Percentiles rank a stretch among this genome's conserved stretches.
These are phyloP conservation scores for Candidula unifasciata DNA, from an alignment of 2,888 invertebrate genomes.

Conservation along the genomic window DNA sequence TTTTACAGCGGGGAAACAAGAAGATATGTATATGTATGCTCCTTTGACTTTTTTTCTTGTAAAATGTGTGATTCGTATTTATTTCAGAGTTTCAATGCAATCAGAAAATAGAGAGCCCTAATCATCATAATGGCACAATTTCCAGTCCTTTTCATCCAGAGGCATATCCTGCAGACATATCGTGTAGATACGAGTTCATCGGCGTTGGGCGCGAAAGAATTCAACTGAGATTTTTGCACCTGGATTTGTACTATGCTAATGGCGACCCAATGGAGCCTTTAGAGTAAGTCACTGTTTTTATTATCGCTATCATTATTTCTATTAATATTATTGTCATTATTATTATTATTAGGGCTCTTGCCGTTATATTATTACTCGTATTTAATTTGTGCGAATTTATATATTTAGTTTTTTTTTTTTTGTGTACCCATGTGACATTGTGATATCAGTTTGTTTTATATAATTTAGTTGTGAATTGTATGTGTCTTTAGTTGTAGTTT, in stretches of 20 bases:
- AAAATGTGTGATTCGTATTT: neutral
- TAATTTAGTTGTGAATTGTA: no score
- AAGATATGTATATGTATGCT: no score
- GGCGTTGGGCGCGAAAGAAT: conserved; percentile 88
- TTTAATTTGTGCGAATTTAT: no score
- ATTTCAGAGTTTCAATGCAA: conserved; percentile 70
- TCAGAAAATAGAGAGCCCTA: conserved; percentile 61
- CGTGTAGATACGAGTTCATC: conserved; percentile 89
- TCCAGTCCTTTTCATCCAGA: conserved; percentile 89
- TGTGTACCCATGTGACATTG: no score
- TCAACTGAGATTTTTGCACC: conserved; percentile 84
- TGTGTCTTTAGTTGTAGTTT: no score
- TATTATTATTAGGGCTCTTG: no score
- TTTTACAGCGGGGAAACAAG: no score
- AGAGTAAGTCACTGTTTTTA: conserved; percentile 64
- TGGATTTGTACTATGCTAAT: conserved; percentile 69
- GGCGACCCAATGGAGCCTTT: conserved; percentile 66
- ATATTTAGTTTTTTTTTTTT: no score
- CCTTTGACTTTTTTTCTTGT: no score
- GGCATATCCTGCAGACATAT: conserved; percentile 85
- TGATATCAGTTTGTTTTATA: no score
- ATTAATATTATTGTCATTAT: no score
- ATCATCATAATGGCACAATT: conserved; percentile 82
- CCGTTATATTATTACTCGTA: no score
- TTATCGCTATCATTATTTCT: neutral